Evolutionary conservation across 2,888 invertebrate species (phyloP), one percentile per base, ranked within the genome.

Genomic region (Hedya salicella): DNA sequence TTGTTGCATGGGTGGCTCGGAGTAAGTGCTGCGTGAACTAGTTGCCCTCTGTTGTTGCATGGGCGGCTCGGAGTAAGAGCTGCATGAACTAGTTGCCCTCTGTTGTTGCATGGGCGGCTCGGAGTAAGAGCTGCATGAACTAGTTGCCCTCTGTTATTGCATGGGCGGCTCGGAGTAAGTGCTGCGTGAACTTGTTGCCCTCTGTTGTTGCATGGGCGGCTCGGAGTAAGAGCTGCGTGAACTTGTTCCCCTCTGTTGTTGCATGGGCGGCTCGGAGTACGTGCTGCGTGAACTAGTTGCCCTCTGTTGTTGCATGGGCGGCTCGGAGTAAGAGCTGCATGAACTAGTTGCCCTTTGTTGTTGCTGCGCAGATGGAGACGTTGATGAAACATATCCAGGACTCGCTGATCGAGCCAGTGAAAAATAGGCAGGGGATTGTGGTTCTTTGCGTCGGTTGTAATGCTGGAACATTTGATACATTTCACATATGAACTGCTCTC

Each of bases 401-500:
- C 16, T 17, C 16, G 3, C 40, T 60, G 46, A 62, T 61, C 46
- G 61, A 67, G 52, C 57, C 60, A 57, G 62, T 36, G 60, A 61
- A 46, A 49, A 49, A 14, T 61, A 44, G 46, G 53, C 19, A 44
- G 44, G 49, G 36, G 63, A 32, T 60, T 54, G 42, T 59, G 54
- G 21, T 67, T 54, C 13, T 54, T 32, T 44, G 39, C 39, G 42
- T 60, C 46, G 64, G 52, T 62, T 65, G 50, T 60, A 56, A 39
- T 57, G 46, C 54, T 59, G 13, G 63, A 67, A 63, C 63, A 71
- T 71, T 42, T 71, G 25, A 25, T 32, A 32, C 9, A 32, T 32
- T 32, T 32, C 70, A 67, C 62, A 66, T 32, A 71, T 59, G 40
- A 71, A 65, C 17, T 60, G 49, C 36, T 40, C 21, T 69, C 32